A percentile compares a stretch with the other conserved stretches of the same genome.
Evolutionary conservation across 2,797 vertebrate genomes (phyloP).

Genomic region (Capromys pilorides): DNA sequence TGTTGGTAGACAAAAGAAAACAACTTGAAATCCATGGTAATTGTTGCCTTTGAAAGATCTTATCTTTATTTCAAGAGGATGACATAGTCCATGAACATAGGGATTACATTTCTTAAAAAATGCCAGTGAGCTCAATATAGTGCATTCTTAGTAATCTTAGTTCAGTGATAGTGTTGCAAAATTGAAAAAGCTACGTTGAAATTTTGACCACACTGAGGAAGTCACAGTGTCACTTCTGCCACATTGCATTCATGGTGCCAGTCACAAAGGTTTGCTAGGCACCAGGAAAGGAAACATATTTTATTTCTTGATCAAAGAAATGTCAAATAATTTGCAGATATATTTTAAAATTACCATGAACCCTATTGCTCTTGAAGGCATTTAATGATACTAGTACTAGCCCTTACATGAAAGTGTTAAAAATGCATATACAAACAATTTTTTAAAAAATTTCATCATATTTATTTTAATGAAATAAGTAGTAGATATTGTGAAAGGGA

Average conservation of each 20-base stretch:
- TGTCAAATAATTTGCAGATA: neutral
- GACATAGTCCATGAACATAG: no score
- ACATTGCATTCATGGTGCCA: neutral
- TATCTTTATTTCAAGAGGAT: no score
- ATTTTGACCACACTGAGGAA: neutral
- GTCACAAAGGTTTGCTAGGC: neutral
- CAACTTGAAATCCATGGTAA: no score
- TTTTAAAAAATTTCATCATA: neutral
- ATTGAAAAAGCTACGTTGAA: no score
- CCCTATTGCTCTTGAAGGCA: neutral
- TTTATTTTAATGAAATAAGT: constrained; percentile 4
- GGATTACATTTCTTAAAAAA: no score
- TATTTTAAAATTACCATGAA: constrained; percentile 18
- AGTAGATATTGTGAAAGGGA: no score
- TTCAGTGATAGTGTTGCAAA: no score
- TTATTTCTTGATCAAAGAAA: neutral
- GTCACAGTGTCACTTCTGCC: neutral
- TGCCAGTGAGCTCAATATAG: no score
- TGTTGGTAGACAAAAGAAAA: neutral
- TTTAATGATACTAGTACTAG: neutral
- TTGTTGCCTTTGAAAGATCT: no score
- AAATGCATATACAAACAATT: neutral
- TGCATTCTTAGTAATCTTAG: no score
- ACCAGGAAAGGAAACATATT: neutral
- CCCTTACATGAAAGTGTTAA: constrained; percentile 17